phyloP scores from a whole-genome alignment of 2,797 vertebrate genomes.

The Falco cherrug region DNA sequence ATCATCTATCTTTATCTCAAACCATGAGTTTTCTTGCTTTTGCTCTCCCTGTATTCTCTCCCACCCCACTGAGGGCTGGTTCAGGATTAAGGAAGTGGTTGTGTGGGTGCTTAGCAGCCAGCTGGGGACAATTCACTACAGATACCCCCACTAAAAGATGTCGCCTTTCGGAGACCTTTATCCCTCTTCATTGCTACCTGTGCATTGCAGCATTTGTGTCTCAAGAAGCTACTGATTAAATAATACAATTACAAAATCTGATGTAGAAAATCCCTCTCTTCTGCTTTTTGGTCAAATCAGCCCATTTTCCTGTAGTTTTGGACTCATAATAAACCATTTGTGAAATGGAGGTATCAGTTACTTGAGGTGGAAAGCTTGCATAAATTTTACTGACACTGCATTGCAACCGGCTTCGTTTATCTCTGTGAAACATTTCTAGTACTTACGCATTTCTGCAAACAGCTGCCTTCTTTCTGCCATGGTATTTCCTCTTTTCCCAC shows the following conservation, averaged over 20 bases:
- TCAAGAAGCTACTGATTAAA: not conserved
- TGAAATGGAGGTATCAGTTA: not conserved
- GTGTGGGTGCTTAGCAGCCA: not conserved
- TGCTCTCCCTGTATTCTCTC: not conserved
- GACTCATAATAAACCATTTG: not conserved
- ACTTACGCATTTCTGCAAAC: conserved; percentile 99
- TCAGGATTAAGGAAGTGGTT: not conserved
- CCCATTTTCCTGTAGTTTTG: not conserved
- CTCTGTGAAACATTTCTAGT: conserved; percentile 38
- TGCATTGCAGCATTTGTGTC: not conserved
- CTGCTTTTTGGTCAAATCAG: not conserved
- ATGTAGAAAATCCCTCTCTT: not conserved
- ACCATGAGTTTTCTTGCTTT: not conserved
- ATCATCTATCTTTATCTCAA: not conserved
- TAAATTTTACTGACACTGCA: not conserved
- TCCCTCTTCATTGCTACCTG: not conserved
- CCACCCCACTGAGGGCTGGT: fast-evolving
- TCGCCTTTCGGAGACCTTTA: not conserved
- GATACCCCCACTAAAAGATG: not conserved
- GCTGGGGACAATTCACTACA: not conserved
- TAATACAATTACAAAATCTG: not conserved
- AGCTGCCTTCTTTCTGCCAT: conserved; percentile 99
- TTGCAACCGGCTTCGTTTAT: conserved; percentile 36
- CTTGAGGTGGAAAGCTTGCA: conserved; percentile 1
- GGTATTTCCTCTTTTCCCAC: conserved; percentile 87